phyloP scores from a whole-genome alignment of 2,888 invertebrate species.

The Papilio protenor region DNA sequence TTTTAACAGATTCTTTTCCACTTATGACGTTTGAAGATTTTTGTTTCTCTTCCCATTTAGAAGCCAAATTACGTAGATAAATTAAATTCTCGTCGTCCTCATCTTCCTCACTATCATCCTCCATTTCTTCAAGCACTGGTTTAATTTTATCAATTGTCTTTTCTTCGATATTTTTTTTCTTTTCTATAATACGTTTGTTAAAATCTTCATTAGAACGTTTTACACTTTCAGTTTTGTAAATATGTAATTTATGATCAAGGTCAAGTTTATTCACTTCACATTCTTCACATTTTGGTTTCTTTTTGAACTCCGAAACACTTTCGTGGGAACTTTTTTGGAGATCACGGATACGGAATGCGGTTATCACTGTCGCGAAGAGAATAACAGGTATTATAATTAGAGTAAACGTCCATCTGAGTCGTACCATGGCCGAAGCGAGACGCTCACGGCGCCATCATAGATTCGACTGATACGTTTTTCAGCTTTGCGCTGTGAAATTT shows the following conservation, averaged over 20 bases:
- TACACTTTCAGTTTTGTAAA: slow-evolving; percentile 73
- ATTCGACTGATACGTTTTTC: slow-evolving; percentile 66
- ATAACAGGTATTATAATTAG: slow-evolving; percentile 78
- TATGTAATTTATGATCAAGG: slow-evolving; percentile 65
- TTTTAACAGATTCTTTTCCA: slow-evolving; percentile 42
- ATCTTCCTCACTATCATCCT: slow-evolving; percentile 61
- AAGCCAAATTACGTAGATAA: slow-evolving; percentile 46
- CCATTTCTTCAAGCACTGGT: slow-evolving; percentile 53
- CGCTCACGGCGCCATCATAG: slow-evolving; percentile 80
- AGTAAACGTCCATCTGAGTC: slow-evolving; percentile 76
- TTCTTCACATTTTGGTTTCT: slow-evolving; percentile 69
- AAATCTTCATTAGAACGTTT: slow-evolving; percentile 65
- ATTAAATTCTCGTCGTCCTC: slow-evolving; percentile 48
- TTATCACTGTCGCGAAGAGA: slow-evolving; percentile 80
- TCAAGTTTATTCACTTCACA: slow-evolving; percentile 72
- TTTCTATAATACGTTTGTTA: slow-evolving; percentile 66
- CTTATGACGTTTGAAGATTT: slow-evolving; percentile 49
- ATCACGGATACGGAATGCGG: slow-evolving; percentile 82
- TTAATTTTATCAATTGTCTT: slow-evolving; percentile 58
- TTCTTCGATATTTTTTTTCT: slow-evolving; percentile 59
- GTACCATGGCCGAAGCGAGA: slow-evolving; percentile 76
- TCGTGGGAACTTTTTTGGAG: slow-evolving; percentile 68
- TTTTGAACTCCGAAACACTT: slow-evolving; percentile 60
- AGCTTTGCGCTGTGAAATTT: slow-evolving; percentile 59
- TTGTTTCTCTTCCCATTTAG: slow-evolving; percentile 52